phyloP scores from a whole-genome alignment of 2,797 vertebrate genomes.

The Geotrypetes seraphini region DNA sequence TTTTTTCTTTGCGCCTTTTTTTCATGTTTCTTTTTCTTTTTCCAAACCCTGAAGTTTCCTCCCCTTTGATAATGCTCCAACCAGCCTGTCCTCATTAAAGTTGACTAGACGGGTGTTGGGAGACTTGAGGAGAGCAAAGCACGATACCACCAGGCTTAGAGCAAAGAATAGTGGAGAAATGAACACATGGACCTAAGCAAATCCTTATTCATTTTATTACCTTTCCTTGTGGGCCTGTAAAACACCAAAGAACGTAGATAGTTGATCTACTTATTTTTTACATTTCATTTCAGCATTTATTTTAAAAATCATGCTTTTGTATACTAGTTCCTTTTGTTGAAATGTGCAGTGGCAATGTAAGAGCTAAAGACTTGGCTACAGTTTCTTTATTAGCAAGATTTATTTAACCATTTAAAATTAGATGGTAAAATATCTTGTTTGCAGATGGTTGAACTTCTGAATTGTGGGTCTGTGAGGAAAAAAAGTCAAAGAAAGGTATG shows the following conservation, averaged over 20 bases:
- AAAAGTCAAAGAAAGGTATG: conserved; percentile 29
- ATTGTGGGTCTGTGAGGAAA: conserved; percentile 35
- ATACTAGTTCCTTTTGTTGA: conserved; percentile 31
- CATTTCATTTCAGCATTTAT: conserved; percentile 43
- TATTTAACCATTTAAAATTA: conserved; percentile 14
- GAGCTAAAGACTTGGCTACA: conserved; percentile 36
- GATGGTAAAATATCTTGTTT: conserved; percentile 25
- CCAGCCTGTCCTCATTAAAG: no score
- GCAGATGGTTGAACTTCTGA: conserved; percentile 32
- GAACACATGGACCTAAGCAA: conserved; percentile 1
- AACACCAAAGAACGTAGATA: conserved; percentile 23
- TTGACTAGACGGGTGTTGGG: no score
- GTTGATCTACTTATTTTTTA: conserved; percentile 1
- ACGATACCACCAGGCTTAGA: no score
- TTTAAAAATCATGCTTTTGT: conserved; percentile 52
- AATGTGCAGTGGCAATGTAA: conserved; percentile 36
- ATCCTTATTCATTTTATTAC: conserved; percentile 1
- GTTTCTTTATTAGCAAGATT: conserved; percentile 34
- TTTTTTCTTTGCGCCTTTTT: not conserved
- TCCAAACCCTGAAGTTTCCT: not conserved
- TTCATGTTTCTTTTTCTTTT: not conserved
- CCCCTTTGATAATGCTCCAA: no score
- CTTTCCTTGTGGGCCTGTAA: conserved; percentile 17
- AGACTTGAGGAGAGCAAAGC: no score
- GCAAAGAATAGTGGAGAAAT: not conserved